Evolutionary conservation across 1,140 invertebrate species (phyloP), one percentile per base, ranked within the genome.

Genomic region (Lordiphosa clarofinis): DNA sequence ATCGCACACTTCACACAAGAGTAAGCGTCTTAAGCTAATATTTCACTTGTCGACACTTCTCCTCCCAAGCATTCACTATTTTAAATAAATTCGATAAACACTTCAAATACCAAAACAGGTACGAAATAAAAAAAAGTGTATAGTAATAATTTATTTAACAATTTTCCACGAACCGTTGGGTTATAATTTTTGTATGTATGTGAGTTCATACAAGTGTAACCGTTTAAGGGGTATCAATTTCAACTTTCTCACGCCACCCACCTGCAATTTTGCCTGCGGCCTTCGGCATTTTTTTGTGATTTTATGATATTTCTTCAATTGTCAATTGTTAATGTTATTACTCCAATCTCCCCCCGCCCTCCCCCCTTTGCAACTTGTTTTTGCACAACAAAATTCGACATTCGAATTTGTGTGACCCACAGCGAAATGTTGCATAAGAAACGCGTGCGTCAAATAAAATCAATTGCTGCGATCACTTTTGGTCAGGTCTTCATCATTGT

Each of bases 401-500:
- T 3, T 46, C 43, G 24, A 24, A 46, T 46, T 56, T 39, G 24
- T 54, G 52, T 56, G 55, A 56, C 46, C 49, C 48, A 57, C 19
- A 46, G 36, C 55, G 49, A 56, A 54, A 39, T 49, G 55, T 71
- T 81, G 62, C 76, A 82, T 75, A 81, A 74, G 50, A 53, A 54
- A 54, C 53, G 75, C 61, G 76, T 81, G 67, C 67, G 57, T 75
- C 56, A 82, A 82, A 61, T 69, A 55, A 78, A 74, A 70, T 74
- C 75, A 81, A 71, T 74, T 73, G 73, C 68, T 19, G 21, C 2
- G 50, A 43, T 65, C 53, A 42, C 6, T 58, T 62, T 57, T 33
- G 28, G 40, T 47, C 61, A 49, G 31, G 11, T 37, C 40, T 28
- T 31, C 40, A 54, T 48, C 31, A 53, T 28, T 28, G 21, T 44